These are phyloP conservation scores for Ibidorhyncha struthersii DNA, from an alignment of 2,113 vertebrate species.

Conservation along the genomic window DNA sequence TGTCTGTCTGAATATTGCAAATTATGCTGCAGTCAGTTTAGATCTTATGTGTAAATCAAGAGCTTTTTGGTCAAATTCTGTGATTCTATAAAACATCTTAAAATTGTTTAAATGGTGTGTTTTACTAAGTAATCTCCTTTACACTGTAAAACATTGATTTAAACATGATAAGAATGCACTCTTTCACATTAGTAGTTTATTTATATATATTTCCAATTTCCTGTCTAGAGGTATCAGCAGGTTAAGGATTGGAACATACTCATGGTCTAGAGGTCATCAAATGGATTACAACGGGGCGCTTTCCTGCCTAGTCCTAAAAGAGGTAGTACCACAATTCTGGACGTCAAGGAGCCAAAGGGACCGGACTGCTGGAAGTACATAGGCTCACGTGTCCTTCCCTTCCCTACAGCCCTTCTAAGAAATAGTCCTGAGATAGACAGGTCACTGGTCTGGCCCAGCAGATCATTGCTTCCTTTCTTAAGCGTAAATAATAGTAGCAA, in stretches of 20 bases:
- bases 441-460: not conserved
- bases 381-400: fast-evolving
- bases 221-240: not conserved
- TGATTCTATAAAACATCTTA: not conserved
- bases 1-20: not conserved
- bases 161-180: not conserved
- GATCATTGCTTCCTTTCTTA: not conserved
- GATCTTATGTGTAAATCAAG: not conserved
- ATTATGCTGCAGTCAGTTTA: not conserved
- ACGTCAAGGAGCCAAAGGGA: fast-evolving
- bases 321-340: not conserved
- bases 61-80: not conserved
- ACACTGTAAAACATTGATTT: not conserved
- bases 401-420: not conserved
- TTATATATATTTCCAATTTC: not conserved
- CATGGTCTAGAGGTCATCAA: not conserved
- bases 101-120: not conserved
- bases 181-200: not conserved
- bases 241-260: not conserved
- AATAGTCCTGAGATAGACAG: not conserved
- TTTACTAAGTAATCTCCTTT: not conserved
- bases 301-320: not conserved
- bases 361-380: not conserved
- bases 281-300: not conserved
- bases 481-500: not conserved